These are phyloP conservation scores for Temnothorax ravouxi DNA, from an alignment of 2,888 invertebrate species.

Conservation along the genomic window DNA sequence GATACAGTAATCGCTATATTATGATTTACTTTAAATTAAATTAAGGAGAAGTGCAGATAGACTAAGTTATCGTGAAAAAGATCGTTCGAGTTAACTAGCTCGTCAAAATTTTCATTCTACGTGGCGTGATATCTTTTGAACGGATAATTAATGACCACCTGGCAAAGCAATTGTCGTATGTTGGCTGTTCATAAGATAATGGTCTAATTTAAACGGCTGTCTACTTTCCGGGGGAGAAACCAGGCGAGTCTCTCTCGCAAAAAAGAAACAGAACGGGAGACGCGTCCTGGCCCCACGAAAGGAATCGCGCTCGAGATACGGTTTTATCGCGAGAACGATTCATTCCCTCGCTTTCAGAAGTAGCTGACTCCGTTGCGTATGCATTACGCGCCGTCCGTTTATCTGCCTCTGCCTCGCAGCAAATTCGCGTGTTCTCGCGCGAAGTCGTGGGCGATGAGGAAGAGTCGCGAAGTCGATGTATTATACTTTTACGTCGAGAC, in stretches of 20 bases:
- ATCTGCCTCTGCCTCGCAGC: conserved; percentile 59
- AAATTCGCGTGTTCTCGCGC: conserved; percentile 41
- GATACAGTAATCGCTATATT: background rate
- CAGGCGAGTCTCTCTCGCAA: conserved; percentile 11
- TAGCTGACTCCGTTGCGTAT: conserved; percentile 71
- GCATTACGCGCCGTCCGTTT: conserved; percentile 63
- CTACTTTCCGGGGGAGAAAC: conserved; percentile 37
- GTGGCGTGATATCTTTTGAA: conserved; percentile 3
- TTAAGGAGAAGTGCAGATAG: background rate
- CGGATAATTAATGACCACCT: conserved; percentile 48
- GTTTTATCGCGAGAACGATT: conserved; percentile 77
- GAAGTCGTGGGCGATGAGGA: background rate
- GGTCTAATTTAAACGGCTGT: conserved; percentile 66
- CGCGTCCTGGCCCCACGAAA: conserved; percentile 61
- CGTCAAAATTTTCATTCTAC: conserved; percentile 52
- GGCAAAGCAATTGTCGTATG: conserved; percentile 48
- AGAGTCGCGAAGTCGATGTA: background rate
- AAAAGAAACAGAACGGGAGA: conserved; percentile 53
- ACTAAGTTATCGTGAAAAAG: background rate
- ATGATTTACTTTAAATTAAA: background rate
- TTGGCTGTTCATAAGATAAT: conserved; percentile 64
- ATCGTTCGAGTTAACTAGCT: conserved; percentile 37
- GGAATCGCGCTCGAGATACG: conserved; percentile 73
- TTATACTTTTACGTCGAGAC: background rate
- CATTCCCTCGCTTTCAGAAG: conserved; percentile 73